A percentile compares a stretch with the other conserved stretches of the same genome.
Evolutionary conservation across 2,113 vertebrate species (phyloP).

Genomic region (Lepisosteus oculatus): DNA sequence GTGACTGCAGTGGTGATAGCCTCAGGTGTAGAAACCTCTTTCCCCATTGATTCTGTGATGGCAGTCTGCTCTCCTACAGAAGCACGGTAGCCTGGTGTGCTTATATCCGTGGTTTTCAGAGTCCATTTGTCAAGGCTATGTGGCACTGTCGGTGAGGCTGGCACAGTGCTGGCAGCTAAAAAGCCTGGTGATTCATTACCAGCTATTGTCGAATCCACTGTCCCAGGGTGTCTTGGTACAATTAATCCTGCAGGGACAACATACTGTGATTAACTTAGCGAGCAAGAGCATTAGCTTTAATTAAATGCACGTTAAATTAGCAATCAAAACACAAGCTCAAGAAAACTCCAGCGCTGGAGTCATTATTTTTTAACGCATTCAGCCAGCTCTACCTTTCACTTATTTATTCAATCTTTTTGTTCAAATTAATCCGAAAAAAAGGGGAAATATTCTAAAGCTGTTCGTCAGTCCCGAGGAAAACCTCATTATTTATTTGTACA

Average conservation of each 20-base stretch:
- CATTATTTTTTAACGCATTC: conserved; percentile 38
- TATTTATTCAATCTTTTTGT: conserved; percentile 13
- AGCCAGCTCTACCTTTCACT: neutral
- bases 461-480: conserved; percentile 16
- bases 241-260: conserved; percentile 50
- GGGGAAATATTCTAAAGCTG: conserved; percentile 12
- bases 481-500: conserved; percentile 15
- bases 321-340: conserved; percentile 41
- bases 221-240: conserved; percentile 31
- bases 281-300: conserved; percentile 33
- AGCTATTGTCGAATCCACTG: conserved; percentile 30
- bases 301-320: conserved; percentile 50
- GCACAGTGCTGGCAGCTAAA: conserved; percentile 32
- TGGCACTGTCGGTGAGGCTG: conserved; percentile 27
- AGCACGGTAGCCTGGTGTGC: conserved; percentile 29
- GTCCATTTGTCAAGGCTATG: conserved; percentile 45
- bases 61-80: conserved; percentile 23
- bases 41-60: neutral
- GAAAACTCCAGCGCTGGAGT: conserved; percentile 22
- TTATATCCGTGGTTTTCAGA: conserved; percentile 42
- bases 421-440: neutral
- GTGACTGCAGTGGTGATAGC: neutral
- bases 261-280: conserved; percentile 43
- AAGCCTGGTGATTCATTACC: conserved; percentile 32
- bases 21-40: neutral